Conservation (phyloP, 1,140 invertebrate genomes). For the Pararge aegeria region DNA sequence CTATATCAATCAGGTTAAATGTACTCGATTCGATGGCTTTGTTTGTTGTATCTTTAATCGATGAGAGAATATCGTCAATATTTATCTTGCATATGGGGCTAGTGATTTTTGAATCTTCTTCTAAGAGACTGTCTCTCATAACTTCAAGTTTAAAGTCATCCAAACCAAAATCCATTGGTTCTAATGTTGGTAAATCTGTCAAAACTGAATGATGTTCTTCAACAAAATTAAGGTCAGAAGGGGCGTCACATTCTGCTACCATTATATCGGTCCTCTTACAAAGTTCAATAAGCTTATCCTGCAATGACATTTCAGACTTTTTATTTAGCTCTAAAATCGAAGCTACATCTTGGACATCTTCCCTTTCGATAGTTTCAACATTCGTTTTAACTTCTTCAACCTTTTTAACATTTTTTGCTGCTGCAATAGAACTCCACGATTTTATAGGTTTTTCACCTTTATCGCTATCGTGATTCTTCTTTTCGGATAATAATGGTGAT, state of each 20-base stretch:
- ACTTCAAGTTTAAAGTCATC: conserved; percentile 73
- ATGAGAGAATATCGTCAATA: conserved; percentile 67
- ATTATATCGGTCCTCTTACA: conserved; percentile 75
- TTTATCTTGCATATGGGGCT: conserved; percentile 73
- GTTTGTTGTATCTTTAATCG: conserved; percentile 61
- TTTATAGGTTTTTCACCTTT: conserved; percentile 42
- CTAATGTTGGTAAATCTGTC: conserved; percentile 67
- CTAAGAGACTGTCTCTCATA: conserved; percentile 69
- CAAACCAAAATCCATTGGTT: conserved; percentile 65
- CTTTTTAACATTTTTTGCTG: conserved; percentile 49
- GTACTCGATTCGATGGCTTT: conserved; percentile 58
- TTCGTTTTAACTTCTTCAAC: conserved; percentile 28
- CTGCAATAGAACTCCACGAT: conserved; percentile 65
- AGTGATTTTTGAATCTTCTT: conserved; percentile 51
- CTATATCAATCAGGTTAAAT: conserved; percentile 67
- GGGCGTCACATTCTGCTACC: conserved; percentile 71
- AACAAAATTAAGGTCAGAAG: conserved; percentile 67
- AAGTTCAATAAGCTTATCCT: conserved; percentile 65
- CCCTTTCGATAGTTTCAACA: conserved; percentile 19
- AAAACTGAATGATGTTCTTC: conserved; percentile 71
- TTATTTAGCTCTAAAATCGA: conserved; percentile 34
- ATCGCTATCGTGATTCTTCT: conserved; percentile 34
- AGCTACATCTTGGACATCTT: conserved; percentile 24
- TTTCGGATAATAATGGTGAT: conserved; percentile 50
- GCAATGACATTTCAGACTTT: conserved; percentile 51